Conservation (phyloP, 2,113 vertebrate genomes). For the Origma solitaria region DNA sequence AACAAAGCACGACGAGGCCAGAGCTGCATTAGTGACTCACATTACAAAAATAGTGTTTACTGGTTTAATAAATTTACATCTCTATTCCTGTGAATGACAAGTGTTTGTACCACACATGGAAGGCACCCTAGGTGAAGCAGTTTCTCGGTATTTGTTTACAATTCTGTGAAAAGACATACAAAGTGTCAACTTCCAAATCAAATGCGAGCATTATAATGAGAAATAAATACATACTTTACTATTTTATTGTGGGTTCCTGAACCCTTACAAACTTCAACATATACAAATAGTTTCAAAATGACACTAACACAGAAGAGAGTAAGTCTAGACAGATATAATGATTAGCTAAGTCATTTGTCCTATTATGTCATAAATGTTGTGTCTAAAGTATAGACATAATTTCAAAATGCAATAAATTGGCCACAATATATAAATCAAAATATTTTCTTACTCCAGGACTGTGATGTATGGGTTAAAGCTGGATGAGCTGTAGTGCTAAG, state of each 20-base stretch:
- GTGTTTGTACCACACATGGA: conserved; percentile 64
- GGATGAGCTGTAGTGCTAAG: conserved; percentile 34
- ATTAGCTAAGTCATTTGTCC: conserved; percentile 50
- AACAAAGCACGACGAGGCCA: conserved; percentile 41
- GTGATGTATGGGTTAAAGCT: conserved; percentile 15
- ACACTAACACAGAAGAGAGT: conserved; percentile 46
- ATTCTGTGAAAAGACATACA: conserved; percentile 51
- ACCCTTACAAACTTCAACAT: conserved; percentile 72
- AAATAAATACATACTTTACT: conserved; percentile 77
- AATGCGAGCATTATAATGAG: conserved; percentile 32
- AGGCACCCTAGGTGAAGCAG: conserved; percentile 79
- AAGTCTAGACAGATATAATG: conserved; percentile 34
- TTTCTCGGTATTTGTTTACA: conserved; percentile 57
- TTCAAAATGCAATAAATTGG: conserved; percentile 30
- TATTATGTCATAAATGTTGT: conserved; percentile 8
- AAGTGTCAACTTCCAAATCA: conserved; percentile 47
- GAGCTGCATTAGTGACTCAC: conserved; percentile 19
- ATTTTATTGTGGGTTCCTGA: conserved; percentile 67
- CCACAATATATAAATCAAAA: not conserved
- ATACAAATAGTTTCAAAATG: conserved; percentile 72
- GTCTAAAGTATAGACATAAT: conserved; percentile 22
- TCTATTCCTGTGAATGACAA: conserved; percentile 54
- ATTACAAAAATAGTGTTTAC: conserved; percentile 74
- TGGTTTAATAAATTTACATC: conserved; percentile 61
- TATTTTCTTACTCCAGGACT: not conserved